Percentiles rank a stretch among this genome's conserved stretches.
phyloP scores from a whole-genome alignment of 1,140 invertebrate genomes.

The Aleiodes sp. region DNA sequence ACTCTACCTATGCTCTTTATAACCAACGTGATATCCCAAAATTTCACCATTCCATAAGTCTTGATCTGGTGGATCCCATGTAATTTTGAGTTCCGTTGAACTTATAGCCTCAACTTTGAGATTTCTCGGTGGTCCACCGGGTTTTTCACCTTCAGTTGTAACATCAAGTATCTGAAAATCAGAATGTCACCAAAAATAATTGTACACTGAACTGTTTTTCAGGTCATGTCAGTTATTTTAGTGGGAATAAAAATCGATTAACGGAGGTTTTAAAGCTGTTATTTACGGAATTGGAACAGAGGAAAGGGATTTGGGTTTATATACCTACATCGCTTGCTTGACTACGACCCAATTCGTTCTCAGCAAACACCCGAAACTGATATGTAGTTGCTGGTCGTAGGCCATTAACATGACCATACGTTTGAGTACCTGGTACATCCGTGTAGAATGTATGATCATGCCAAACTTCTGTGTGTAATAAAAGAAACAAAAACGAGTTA shows the following conservation, averaged over 20 bases:
- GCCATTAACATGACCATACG: constrained; percentile 79
- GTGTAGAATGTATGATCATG: constrained; percentile 80
- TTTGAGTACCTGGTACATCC: constrained; percentile 80
- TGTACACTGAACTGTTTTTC: background rate
- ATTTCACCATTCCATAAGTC: constrained; percentile 92
- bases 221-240: background rate
- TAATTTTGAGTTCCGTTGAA: constrained; percentile 88
- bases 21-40: constrained; percentile 92
- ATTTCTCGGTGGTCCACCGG: constrained; percentile 85
- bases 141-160: constrained; percentile 66
- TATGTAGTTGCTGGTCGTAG: constrained; percentile 90
- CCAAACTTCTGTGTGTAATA: constrained; percentile 73
- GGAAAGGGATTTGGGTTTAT: constrained; percentile 11
- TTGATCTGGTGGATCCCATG: constrained; percentile 87
- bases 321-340: constrained; percentile 81
- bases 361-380: constrained; percentile 87
- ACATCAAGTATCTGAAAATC: constrained; percentile 70
- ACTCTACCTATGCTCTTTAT: constrained; percentile 71
- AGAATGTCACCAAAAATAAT: constrained; percentile 15
- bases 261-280: constrained; percentile 28
- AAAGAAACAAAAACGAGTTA: background rate
- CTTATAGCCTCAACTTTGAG: constrained; percentile 87
- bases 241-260: constrained; percentile 25
- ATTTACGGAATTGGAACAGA: constrained; percentile 25
- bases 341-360: constrained; percentile 87